Base-by-base conservation (phyloP, 2,113 vertebrate genomes). In the Erpornis zantholeuca region DNA sequence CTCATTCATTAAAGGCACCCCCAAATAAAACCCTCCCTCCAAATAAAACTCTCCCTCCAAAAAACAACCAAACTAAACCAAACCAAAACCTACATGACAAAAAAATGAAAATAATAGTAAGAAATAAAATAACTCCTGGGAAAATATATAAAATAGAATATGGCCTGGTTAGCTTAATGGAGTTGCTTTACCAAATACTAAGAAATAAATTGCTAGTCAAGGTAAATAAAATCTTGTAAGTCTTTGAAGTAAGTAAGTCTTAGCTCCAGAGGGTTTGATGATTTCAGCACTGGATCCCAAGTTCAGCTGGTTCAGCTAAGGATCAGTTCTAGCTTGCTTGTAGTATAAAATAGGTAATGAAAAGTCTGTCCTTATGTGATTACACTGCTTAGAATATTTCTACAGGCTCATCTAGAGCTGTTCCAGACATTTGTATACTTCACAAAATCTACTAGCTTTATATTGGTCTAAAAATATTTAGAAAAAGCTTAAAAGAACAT, bases 1-100 rank as follows among this genome's bases (percentile, higher is more conserved):
- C 14, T 9, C 8, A 6, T 45, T 75, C 23, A n/a, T 54, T 64
- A 64, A 87, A 52, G 11, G 1, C 7, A 45, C 0, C 0, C 1
- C 2, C 2, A 1, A 15, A 15, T 73, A 50, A 72, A 35, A 3
- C 3, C 12, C 2, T 3, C 38, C 38, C 38, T 38, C 38, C 38
- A 38, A 38, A 38, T 38, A 38, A 38, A 38, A 17, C 2, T 31
- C 9, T 8, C 7, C 6, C 6, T 19, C 2, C 3, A 22, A 6
- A 22, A 47, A 24, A 9, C 4, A 68, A 19, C 5, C 10, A 25
- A 88, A 44, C 4, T 29, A 75, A 29, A 35, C 10, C 42, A 47
- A 33, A 14, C 12, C 20, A 63, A 88, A 49, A 18, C 5, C 13
- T 53, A 10, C 7, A 9, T 42, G 50, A 71, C 4, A 47, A 50